Evolutionary conservation across 2,797 vertebrate genomes (phyloP), one percentile per base, ranked within the genome.

Genomic region (Octomys mimax): DNA sequence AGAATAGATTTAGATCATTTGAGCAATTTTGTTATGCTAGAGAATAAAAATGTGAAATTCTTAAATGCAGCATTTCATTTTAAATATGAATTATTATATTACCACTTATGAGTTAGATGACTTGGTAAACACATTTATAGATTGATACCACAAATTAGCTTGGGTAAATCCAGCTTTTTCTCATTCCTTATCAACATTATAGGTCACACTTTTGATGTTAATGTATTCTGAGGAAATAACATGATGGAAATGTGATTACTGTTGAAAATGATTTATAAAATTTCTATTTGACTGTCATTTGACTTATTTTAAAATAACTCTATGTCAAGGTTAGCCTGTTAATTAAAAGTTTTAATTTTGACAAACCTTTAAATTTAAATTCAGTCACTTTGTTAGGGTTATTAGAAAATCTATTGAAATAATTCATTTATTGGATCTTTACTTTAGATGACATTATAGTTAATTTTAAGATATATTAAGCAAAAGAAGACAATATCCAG

Each of bases 261-360:
- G 13, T 94, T 97, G 87, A 91, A 97, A 97, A 96, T 46, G 4
- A 91, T 97, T 49, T 97, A 97, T 71, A 88, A 8, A 73, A 89
- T 95, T 97, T 61, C 6, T 61, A 96, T 98, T 95, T 87, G 62
- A 87, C 22, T 88, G 96, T 95, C 80, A 97, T 39, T 97, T 97
- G 89, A 97, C 49, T 98, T 97, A 81, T 97, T 98, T 96, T 98
- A 80, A 97, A 97, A 73, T 91, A 84, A 95, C 22, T 95, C 85
- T 77, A 61, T 97, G 92, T 96, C 94, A 97, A 98, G 89, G 78
- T 82, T 96, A 96, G 33, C 83, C 4, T 96, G 54, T 87, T 94
- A 97, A 98, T 97, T 98, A 98, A 98, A 94, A 97, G 85, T 95
- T 59, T 95, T 98, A 86, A 82, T 97, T 93, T 79, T 68, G 98